Evolutionary conservation across 23 tunicate genomes (phyloP).

Genomic region (Trididemnum clinides): DNA sequence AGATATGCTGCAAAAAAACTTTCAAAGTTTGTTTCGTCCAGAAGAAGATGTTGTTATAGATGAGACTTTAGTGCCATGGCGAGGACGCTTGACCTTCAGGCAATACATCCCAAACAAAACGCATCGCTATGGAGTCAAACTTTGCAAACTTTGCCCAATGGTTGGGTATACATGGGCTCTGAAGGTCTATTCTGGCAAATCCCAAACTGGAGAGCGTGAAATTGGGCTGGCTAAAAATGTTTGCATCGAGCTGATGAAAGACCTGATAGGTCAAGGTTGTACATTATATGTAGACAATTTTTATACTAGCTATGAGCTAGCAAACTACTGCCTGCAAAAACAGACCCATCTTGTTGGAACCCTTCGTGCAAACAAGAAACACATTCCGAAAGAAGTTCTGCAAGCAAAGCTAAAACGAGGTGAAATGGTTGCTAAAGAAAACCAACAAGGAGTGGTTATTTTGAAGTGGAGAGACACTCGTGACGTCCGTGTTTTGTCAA

Average conservation of each 20-base stretch:
- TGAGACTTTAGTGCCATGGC: constrained; percentile 43
- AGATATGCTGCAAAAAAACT: constrained; percentile 21
- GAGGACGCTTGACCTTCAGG: constrained; percentile 30
- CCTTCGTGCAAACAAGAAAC: constrained; percentile 16
- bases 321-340: constrained; percentile 15
- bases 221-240: constrained; percentile 29
- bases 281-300: constrained; percentile 41
- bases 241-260: constrained; percentile 16
- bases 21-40: constrained; percentile 19
- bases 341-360: constrained; percentile 35
- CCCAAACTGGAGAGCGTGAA: constrained; percentile 33
- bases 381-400: constrained; percentile 29
- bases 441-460: constrained; percentile 24
- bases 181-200: constrained; percentile 20
- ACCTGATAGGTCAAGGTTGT: constrained; percentile 22
- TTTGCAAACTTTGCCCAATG: constrained; percentile 23
- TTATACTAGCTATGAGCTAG: constrained; percentile 28
- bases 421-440: constrained; percentile 45
- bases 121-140: constrained; percentile 28
- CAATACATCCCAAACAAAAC: constrained; percentile 39
- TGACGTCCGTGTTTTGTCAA: constrained; percentile 22
- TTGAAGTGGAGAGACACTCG: constrained; percentile 46
- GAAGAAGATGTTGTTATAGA: constrained; percentile 34
- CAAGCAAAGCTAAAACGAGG: constrained; percentile 25
- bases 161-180: constrained; percentile 23